phyloP scores from a whole-genome alignment of 2,888 invertebrate species.

The Drosophila aldrichi region DNA sequence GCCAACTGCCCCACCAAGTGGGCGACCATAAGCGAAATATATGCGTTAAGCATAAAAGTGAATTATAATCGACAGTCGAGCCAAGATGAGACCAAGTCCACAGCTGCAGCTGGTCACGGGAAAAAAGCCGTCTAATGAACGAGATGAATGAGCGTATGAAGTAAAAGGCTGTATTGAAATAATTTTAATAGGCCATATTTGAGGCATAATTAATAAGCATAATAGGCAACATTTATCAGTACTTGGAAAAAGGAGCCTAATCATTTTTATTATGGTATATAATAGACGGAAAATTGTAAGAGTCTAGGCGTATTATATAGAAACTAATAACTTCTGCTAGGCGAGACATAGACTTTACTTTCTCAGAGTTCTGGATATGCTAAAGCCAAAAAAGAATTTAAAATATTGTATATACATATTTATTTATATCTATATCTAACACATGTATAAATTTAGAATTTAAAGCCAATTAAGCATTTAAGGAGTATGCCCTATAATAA shows the following conservation, averaged over 20 bases:
- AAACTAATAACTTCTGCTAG: no score
- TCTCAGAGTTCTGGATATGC: no score
- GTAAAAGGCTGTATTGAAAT: neutral
- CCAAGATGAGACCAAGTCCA: conserved; percentile 17
- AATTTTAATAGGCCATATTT: conserved; percentile 4
- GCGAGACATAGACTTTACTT: no score
- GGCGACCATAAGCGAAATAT: conserved; percentile 30
- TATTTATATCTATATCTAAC: no score
- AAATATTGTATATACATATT: no score
- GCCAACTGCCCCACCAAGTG: conserved; percentile 28
- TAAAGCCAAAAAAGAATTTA: no score
- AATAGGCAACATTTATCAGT: neutral
- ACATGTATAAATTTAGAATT: neutral
- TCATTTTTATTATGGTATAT: neutral
- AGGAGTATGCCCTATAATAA: no score
- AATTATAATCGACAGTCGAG: conserved; percentile 46
- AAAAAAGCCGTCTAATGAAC: conserved; percentile 3
- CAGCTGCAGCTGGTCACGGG: conserved; percentile 14
- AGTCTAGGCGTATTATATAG: no score
- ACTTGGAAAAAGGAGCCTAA: neutral
- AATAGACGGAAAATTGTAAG: no score
- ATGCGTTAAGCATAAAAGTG: conserved; percentile 42
- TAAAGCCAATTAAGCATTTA: neutral
- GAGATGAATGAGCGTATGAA: neutral
- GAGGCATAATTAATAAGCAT: neutral